Evolutionary conservation across 2,888 invertebrate genomes (phyloP), one percentile per base, ranked within the genome.

Genomic region (Cosmopolites sordidus): DNA sequence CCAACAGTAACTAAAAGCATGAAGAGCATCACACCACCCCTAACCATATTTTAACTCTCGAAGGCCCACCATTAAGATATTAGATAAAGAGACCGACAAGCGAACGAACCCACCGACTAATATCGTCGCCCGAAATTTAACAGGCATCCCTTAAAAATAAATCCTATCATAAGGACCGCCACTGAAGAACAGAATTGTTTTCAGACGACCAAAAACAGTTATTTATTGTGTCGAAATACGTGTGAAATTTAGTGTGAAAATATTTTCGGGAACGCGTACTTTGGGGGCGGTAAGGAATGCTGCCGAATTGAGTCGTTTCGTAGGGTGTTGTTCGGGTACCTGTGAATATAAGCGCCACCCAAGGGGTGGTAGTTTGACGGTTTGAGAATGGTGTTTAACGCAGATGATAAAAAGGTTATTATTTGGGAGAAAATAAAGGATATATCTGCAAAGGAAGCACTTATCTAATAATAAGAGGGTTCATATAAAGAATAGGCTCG

Each of bases 191-290:
- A n/a, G n/a, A n/a, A n/a, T n/a, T n/a, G n/a, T n/a, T n/a, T n/a
- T n/a, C n/a, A n/a, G n/a, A n/a, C n/a, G n/a, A n/a, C n/a, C n/a
- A n/a, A n/a, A n/a, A n/a, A n/a, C n/a, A n/a, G 51, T 51, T 51
- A 55, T 55, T 55, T 51, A 55, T 55, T 27, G 48, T 29, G 16
- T 41, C 33, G 41, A 43, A 47, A 51, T 6, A 55, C 17, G 49
- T 49, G 54, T 54, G 50, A 55, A 55, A 47, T 50, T 33, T 46
- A 49, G 54, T 55, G 51, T 47, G 50, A 55, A 50, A 55, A 55
- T 51, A 48, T 47, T 16, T 40, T 30, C 5, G 33, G 53, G 29
- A n/a, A n/a, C n/a, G n/a, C n/a, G n/a, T n/a, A n/a, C n/a, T n/a
- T 43, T 14, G 48, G 42, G 51, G 50, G 49, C 40, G 54, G 47